Evolutionary conservation across 2,888 invertebrate species (phyloP), one percentile per base, ranked within the genome.

Genomic region (Hydrotaea diabolus): DNA sequence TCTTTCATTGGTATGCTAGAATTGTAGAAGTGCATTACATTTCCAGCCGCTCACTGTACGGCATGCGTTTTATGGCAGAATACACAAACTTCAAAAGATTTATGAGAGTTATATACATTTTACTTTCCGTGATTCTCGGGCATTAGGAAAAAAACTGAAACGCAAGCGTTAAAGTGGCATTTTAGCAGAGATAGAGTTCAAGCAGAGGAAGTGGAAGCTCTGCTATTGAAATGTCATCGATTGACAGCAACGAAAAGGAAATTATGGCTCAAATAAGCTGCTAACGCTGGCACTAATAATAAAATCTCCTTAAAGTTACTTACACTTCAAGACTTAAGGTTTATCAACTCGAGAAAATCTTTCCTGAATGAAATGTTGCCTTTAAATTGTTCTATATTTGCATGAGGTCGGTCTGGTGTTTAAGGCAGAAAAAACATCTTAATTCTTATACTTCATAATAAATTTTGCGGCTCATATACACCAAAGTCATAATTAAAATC

Each of bases 401-500:
- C 55, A 3, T 21, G 8, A 55, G 5, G 5, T 49, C n/a, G 49
- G 17, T 1, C 9, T n/a, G n/a, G n/a, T n/a, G n/a, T n/a, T n/a
- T n/a, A n/a, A n/a, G n/a, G n/a, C n/a, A n/a, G n/a, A 11, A 9
- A 55, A 21, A 55, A 55, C 66, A 66, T 19, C 66, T 66, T 66
- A 39, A 66, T 66, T 66, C 21, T 39, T 19, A n/a, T 49, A n/a
- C 21, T 55, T 55, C 36, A n/a, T 19, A 66, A 43, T 39, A 66
- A 66, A 66, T 43, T 17, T 43, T 39, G 66, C 39, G 15, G 19
- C 64, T 36, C 66, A 66, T 66, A 43, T 66, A n/a, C 19, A 66
- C 19, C 66, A 49, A 59, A 21, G 75, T 72, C 55, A 81, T 81
- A 84, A 84, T 84, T 84, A 84, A 81, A 84, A 84, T 81, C 84